These are phyloP conservation scores for Huso huso DNA, from an alignment of 2,797 vertebrate species.

Conservation along the genomic window DNA sequence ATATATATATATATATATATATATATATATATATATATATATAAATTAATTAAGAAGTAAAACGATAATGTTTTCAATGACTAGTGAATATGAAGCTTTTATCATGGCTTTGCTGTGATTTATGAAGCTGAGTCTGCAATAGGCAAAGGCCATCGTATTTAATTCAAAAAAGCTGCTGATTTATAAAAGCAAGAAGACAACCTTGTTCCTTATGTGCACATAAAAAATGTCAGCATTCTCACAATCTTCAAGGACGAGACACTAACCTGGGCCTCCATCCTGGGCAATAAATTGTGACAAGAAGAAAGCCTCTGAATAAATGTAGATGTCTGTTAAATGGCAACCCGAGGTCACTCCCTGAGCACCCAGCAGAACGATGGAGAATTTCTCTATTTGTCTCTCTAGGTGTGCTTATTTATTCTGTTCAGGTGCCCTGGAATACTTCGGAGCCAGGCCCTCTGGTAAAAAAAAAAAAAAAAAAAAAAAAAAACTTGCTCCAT, in stretches of 20 bases:
- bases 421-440: no score
- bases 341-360: not conserved
- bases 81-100: not conserved
- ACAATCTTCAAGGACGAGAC: not conserved
- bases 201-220: constrained; percentile 1
- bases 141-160: not conserved
- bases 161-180: constrained; percentile 5
- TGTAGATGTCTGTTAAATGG: not conserved
- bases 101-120: not conserved
- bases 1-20: no score
- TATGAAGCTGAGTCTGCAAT: not conserved
- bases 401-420: no score
- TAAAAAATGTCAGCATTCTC: constrained; percentile 5
- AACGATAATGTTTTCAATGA: not conserved
- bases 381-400: no score
- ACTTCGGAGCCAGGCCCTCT: no score
- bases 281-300: not conserved
- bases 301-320: not conserved
- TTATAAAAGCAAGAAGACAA: constrained; percentile 3
- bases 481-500: no score
- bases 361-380: not conserved
- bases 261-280: not conserved
- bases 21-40: no score
- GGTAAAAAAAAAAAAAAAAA: no score
- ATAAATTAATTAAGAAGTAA: no score